These are phyloP conservation scores for Paracyclopina nana DNA, from an alignment of 1,140 invertebrate genomes.

Conservation along the genomic window DNA sequence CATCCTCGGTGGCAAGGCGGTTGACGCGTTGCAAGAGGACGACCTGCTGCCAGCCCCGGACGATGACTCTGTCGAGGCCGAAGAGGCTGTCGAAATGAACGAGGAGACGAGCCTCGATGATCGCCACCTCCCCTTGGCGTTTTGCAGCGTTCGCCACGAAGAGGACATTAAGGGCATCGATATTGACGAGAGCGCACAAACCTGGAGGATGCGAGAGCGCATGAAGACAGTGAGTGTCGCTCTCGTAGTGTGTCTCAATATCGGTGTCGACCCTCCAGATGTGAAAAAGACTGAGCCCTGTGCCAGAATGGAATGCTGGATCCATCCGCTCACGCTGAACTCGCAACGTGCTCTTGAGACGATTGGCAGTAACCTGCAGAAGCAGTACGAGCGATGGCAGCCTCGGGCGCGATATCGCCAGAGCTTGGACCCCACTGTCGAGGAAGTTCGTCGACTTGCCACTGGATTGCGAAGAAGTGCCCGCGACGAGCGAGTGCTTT, in stretches of 20 bases:
- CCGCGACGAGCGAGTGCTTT: constrained; percentile 93
- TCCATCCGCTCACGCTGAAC: constrained; percentile 44
- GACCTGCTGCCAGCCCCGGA: too few relatives aligned
- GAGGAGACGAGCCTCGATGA: constrained; percentile 12
- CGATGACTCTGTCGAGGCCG: too few relatives aligned
- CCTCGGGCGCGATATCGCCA: constrained; percentile 88
- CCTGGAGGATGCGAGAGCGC: constrained; percentile 79
- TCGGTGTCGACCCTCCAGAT: constrained; percentile 96
- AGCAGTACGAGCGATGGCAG: constrained; percentile 95
- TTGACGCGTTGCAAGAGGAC: too few relatives aligned
- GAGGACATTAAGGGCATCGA: constrained; percentile 52
- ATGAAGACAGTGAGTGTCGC: constrained; percentile 99
- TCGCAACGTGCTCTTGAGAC: constrained; percentile 81
- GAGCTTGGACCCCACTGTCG: constrained; percentile 85
- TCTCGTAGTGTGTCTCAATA: constrained; percentile 88
- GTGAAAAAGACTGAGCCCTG: constrained; percentile 91
- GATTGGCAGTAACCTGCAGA: constrained; percentile 75
- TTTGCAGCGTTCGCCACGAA: constrained; percentile 41
- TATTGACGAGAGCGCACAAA: constrained; percentile 47
- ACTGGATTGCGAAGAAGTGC: constrained; percentile 85
- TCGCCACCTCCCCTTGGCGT: constrained; percentile 21
- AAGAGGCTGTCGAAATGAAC: not conserved
- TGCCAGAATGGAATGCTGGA: constrained; percentile 89
- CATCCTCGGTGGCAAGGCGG: too few relatives aligned
- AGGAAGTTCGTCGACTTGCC: constrained; percentile 94